These are phyloP conservation scores for Cyanistes caeruleus DNA, from an alignment of 2,113 vertebrate genomes.

Conservation along the genomic window DNA sequence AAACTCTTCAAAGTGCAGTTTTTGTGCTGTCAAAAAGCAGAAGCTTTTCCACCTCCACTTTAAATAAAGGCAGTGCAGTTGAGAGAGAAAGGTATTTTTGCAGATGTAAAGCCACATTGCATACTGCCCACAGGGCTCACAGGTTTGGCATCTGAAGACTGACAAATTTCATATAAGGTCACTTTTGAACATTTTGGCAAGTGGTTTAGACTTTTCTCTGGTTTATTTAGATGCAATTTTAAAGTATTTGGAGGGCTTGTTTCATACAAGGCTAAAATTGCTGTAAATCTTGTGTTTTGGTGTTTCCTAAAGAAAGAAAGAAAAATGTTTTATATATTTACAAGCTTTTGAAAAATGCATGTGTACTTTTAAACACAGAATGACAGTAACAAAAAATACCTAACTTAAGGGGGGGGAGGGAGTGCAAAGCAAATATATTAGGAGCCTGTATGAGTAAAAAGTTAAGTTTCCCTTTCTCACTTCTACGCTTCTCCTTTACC, in stretches of 20 bases:
- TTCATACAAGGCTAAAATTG: background rate
- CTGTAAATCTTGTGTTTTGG: background rate
- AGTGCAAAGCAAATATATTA: background rate
- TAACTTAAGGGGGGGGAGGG: background rate
- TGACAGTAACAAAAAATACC: background rate
- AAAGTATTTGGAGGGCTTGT: background rate
- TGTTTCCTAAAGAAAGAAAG: background rate
- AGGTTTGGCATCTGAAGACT: background rate
- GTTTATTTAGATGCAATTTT: background rate
- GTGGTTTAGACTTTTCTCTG: background rate
- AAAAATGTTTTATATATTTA: background rate
- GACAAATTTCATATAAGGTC: background rate
- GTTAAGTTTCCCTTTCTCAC: background rate
- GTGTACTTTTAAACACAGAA: background rate
- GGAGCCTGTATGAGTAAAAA: background rate
- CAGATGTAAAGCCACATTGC: background rate
- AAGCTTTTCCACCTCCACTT: background rate
- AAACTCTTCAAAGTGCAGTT: constrained; percentile 1
- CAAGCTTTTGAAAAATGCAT: background rate
- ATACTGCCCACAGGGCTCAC: background rate
- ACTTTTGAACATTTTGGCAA: background rate
- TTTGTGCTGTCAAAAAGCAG: constrained; percentile 30
- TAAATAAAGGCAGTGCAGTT: background rate
- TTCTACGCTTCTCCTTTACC: background rate
- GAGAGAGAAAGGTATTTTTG: background rate